Conservation (phyloP, 1,140 invertebrate genomes). For the Papilio polyxenes region DNA sequence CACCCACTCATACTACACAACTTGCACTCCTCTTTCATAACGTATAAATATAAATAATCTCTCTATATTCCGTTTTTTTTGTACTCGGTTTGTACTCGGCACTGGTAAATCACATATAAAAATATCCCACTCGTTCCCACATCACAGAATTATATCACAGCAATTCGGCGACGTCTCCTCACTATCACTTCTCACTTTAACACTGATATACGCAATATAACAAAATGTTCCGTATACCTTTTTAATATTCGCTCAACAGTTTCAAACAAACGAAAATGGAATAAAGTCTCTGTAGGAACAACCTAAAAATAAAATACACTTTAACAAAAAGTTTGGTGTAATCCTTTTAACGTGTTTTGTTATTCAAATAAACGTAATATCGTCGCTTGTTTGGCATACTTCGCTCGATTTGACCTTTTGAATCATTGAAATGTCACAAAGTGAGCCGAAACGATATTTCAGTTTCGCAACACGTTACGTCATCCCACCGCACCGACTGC, state of each 20-base stretch:
- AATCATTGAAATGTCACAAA: conserved; percentile 57
- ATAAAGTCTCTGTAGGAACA: conserved; percentile 33
- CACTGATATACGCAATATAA: conserved; percentile 7
- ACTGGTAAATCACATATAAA: conserved; percentile 80
- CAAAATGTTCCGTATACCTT: conserved; percentile 4
- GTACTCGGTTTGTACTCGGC: conserved; percentile 80
- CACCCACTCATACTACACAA: conserved; percentile 75
- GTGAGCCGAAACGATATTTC: conserved; percentile 56
- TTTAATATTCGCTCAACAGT: neutral
- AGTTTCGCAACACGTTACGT: conserved; percentile 56
- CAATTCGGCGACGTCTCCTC: conserved; percentile 64
- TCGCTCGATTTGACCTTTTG: conserved; percentile 53
- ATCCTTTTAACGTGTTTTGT: conserved; percentile 37
- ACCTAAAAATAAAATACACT: conserved; percentile 15
- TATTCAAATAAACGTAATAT: conserved; percentile 39
- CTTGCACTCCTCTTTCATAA: conserved; percentile 74
- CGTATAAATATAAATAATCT: conserved; percentile 69
- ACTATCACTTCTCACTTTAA: conserved; percentile 36
- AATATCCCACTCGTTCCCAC: conserved; percentile 74
- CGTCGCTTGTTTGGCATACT: conserved; percentile 37
- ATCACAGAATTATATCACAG: conserved; percentile 79
- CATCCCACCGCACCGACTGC: conserved; percentile 43
- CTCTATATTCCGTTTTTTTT: conserved; percentile 77
- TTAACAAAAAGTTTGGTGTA: conserved; percentile 17
- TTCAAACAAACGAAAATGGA: conserved; percentile 13